Conservation (phyloP, 2,797 vertebrate genomes). For the Intellagama lesueurii region DNA sequence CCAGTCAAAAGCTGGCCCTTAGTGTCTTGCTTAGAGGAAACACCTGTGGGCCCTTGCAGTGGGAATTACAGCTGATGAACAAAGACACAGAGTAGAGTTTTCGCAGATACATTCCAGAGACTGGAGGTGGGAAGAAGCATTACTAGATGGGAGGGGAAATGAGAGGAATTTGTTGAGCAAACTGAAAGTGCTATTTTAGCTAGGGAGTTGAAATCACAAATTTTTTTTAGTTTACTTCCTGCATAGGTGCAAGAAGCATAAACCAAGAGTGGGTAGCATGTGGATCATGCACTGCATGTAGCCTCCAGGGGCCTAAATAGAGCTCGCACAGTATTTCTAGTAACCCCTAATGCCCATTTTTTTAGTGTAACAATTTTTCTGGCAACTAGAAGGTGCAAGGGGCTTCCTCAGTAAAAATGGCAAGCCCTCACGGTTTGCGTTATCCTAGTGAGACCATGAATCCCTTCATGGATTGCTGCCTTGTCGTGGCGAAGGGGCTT, state of each 20-base stretch:
- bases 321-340: no score
- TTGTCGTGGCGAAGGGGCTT: no score
- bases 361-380: no score
- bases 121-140: background rate
- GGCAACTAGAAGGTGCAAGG: no score
- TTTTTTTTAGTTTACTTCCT: background rate
- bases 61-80: background rate
- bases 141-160: background rate
- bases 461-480: no score
- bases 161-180: background rate
- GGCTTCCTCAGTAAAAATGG: no score
- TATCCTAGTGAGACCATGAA: no score
- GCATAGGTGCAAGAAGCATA: background rate
- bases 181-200: background rate
- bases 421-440: no score
- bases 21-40: fast-evolving
- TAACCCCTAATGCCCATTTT: no score
- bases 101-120: background rate
- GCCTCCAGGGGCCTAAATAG: no score
- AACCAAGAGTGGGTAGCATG: no score
- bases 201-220: background rate
- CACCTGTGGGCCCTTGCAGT: conserved; percentile 63
- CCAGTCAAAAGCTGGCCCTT: background rate
- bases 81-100: background rate
- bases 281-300: no score